Conservation (phyloP, 2,888 invertebrate species). For the Polymixis flavicincta region DNA sequence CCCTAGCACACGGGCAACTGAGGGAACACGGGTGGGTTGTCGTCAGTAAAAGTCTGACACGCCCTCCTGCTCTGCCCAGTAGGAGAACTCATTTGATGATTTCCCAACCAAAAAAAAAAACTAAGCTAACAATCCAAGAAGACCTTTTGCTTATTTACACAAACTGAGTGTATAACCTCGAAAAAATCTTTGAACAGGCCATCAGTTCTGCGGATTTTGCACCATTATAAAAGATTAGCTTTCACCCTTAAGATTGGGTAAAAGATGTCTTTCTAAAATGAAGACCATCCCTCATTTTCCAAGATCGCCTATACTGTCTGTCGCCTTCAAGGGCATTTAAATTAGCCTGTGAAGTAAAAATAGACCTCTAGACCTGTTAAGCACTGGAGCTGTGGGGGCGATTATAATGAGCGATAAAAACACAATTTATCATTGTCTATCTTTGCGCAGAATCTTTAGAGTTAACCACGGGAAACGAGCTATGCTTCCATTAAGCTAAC, state of each 20-base stretch:
- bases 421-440: constrained; percentile 50
- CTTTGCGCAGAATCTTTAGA: constrained; percentile 30
- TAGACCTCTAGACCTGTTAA: constrained; percentile 17
- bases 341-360: constrained; percentile 21
- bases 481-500: constrained; percentile 1
- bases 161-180: neutral
- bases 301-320: constrained; percentile 3
- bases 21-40: too few species aligned
- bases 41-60: too few species aligned
- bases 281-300: constrained; percentile 25
- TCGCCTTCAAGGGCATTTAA: constrained; percentile 22
- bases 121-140: neutral
- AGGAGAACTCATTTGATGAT: too few species aligned
- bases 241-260: neutral
- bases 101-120: too few species aligned
- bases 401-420: constrained; percentile 43
- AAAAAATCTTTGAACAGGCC: neutral
- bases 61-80: too few species aligned
- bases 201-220: neutral
- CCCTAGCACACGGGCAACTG: too few species aligned
- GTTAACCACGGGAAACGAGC: constrained; percentile 13
- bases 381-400: constrained; percentile 1
- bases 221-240: neutral
- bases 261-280: constrained; percentile 9
- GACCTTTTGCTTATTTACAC: neutral